Conservation (phyloP, 2,797 vertebrate species). For the Eupleurogrammus muticus region DNA sequence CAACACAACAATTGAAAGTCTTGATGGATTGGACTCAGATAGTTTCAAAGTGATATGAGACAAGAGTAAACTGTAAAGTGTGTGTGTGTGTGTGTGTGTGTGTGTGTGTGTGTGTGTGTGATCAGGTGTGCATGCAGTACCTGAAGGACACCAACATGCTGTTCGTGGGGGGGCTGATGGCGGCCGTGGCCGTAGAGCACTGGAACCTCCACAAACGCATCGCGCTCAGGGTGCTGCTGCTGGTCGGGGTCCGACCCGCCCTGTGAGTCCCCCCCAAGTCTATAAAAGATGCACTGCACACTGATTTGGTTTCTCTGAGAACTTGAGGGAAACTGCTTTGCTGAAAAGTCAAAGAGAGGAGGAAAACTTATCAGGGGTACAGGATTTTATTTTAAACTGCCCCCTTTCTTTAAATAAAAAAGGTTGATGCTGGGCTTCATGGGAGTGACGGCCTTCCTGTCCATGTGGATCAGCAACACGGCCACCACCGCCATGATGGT, state of each 20-base stretch:
- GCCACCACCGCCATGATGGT: constrained; percentile 98
- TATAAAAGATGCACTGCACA: too few species aligned
- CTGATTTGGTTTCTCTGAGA: too few species aligned
- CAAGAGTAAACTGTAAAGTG: not conserved
- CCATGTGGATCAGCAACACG: constrained; percentile 99
- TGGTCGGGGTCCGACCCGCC: constrained; percentile 90
- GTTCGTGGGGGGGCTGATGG: constrained; percentile 92
- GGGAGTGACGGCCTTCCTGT: constrained; percentile 94
- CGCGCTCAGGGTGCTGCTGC: constrained; percentile 88
- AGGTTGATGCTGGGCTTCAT: constrained; percentile 98
- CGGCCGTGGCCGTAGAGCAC: constrained; percentile 92
- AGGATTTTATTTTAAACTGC: too few species aligned
- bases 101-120: constrained; percentile 12
- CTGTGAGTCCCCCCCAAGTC: constrained; percentile 82
- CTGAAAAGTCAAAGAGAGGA: too few species aligned
- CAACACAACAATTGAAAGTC: too few species aligned
- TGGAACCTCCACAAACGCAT: constrained; percentile 97
- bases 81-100: constrained; percentile 4
- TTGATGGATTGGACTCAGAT: too few species aligned
- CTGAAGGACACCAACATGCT: constrained; percentile 97
- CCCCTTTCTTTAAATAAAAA: constrained; percentile 10
- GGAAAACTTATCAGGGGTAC: not conserved
- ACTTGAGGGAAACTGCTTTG: too few species aligned
- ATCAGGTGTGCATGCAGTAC: constrained; percentile 95
- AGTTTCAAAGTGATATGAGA: too few species aligned